phyloP scores from a whole-genome alignment of 2,888 invertebrate genomes.

The Lasioglossum oenotherae region DNA sequence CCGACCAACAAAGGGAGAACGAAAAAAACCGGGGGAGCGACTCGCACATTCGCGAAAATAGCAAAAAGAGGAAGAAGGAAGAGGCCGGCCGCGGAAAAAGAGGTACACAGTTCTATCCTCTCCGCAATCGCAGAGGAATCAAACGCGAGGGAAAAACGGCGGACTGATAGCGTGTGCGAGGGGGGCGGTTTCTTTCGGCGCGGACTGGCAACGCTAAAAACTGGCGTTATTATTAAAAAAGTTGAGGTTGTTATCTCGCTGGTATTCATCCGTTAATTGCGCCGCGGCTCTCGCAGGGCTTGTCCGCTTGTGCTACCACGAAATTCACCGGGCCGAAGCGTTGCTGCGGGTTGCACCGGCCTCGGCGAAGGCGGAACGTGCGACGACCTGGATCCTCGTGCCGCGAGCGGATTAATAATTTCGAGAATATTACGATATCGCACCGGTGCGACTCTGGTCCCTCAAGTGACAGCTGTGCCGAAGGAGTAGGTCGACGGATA shows the following conservation, averaged over 20 bases:
- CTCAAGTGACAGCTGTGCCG: slow-evolving; percentile 14
- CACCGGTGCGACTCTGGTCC: background rate
- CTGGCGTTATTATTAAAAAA: slow-evolving; percentile 81
- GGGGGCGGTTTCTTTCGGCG: slow-evolving; percentile 23
- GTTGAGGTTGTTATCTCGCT: slow-evolving; percentile 79
- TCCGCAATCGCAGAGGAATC: slow-evolving; percentile 52
- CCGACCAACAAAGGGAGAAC: slow-evolving; percentile 19
- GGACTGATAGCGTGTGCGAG: background rate
- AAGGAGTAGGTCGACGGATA: slow-evolving; percentile 12
- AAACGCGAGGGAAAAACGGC: slow-evolving; percentile 29
- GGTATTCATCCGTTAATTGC: slow-evolving; percentile 79
- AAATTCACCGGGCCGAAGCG: slow-evolving; percentile 14
- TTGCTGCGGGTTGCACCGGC: background rate
- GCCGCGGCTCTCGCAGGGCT: slow-evolving; percentile 61
- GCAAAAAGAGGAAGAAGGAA: slow-evolving; percentile 20
- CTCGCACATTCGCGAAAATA: background rate
- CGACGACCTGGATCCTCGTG: slow-evolving; percentile 54
- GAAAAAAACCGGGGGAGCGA: background rate
- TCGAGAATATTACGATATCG: slow-evolving; percentile 58
- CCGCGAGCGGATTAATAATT: slow-evolving; percentile 72
- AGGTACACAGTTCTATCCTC: background rate
- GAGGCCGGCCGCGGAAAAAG: background rate
- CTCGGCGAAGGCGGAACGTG: slow-evolving; percentile 34
- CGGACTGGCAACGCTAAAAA: slow-evolving; percentile 51
- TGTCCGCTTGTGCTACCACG: slow-evolving; percentile 27